phyloP scores from a whole-genome alignment of 1,140 invertebrate genomes.

The Macrosteles quadrilineatus region DNA sequence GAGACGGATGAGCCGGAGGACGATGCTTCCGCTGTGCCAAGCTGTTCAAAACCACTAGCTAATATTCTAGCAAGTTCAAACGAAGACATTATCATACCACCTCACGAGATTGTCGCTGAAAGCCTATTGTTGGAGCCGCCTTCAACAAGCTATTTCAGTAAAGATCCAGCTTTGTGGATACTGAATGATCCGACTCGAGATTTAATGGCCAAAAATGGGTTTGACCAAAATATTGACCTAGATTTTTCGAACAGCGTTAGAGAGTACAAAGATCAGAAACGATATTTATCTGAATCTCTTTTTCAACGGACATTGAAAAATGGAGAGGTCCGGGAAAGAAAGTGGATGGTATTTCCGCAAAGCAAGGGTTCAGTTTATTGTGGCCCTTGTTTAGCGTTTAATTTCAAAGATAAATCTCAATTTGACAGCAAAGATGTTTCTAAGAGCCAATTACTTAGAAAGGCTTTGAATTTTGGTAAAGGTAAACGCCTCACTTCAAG shows the following conservation, averaged over 20 bases:
- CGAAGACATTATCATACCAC: background rate
- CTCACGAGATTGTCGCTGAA: background rate
- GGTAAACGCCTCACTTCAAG: too few relatives aligned
- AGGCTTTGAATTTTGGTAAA: too few relatives aligned
- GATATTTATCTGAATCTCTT: slow-evolving; percentile 37
- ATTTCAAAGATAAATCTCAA: slow-evolving; percentile 29
- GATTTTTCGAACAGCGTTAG: slow-evolving; percentile 39
- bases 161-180: slow-evolving; percentile 37
- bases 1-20: background rate
- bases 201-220: slow-evolving; percentile 36
- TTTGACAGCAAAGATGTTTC: slow-evolving; percentile 39
- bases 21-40: background rate
- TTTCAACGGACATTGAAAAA: slow-evolving; percentile 40
- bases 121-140: background rate
- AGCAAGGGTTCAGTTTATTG: slow-evolving; percentile 39
- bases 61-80: background rate
- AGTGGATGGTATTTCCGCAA: slow-evolving; percentile 42
- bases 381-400: slow-evolving; percentile 39
- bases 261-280: slow-evolving; percentile 23
- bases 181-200: slow-evolving; percentile 34
- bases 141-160: slow-evolving; percentile 7
- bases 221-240: slow-evolving; percentile 37
- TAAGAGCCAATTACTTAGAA: too few relatives aligned
- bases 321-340: slow-evolving; percentile 38
- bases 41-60: background rate